Percentiles rank a stretch among this genome's conserved stretches.
Evolutionary conservation across 2,888 invertebrate species (phyloP).

Genomic region (Portevinia maculata): DNA sequence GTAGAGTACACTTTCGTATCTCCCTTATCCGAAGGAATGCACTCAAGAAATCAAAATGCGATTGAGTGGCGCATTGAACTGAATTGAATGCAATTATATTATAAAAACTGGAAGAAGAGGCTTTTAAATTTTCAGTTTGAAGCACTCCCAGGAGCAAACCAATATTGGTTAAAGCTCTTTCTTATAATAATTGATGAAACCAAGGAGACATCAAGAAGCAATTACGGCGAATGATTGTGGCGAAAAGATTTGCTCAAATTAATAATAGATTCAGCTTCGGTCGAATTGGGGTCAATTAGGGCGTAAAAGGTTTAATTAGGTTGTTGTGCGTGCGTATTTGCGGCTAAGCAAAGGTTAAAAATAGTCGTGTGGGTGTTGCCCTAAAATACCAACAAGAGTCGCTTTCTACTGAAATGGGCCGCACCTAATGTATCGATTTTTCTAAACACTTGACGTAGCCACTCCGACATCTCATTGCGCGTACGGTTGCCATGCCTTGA

Average conservation of each 20-base stretch:
- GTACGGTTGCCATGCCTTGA: conserved; percentile 26
- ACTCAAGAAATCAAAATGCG: conserved; percentile 58
- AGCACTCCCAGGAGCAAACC: conserved; percentile 36
- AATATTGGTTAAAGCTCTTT: conserved; percentile 39
- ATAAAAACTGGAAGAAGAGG: conserved; percentile 5
- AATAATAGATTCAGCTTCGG: conserved; percentile 59
- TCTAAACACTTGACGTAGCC: conserved; percentile 29
- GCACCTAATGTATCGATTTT: conserved; percentile 70
- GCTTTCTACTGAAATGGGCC: conserved; percentile 63
- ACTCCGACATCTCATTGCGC: not conserved
- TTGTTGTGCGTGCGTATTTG: conserved; percentile 27
- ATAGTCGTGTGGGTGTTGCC: conserved; percentile 38
- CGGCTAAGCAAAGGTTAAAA: conserved; percentile 11
- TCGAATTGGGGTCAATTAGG: conserved; percentile 45
- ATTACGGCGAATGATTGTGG: conserved; percentile 28
- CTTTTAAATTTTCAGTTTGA: conserved; percentile 14
- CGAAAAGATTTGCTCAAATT: conserved; percentile 39
- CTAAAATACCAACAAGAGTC: conserved; percentile 37
- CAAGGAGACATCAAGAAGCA: conserved; percentile 27
- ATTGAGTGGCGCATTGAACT: conserved; percentile 34
- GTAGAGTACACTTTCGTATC: too few relatives aligned
- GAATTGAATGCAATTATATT: conserved; percentile 61
- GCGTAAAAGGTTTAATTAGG: conserved; percentile 40
- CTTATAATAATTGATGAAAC: not conserved
- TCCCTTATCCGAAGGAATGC: not conserved